Base-by-base conservation (phyloP, 1,140 invertebrate species). In the Drosophila athabasca region DNA sequence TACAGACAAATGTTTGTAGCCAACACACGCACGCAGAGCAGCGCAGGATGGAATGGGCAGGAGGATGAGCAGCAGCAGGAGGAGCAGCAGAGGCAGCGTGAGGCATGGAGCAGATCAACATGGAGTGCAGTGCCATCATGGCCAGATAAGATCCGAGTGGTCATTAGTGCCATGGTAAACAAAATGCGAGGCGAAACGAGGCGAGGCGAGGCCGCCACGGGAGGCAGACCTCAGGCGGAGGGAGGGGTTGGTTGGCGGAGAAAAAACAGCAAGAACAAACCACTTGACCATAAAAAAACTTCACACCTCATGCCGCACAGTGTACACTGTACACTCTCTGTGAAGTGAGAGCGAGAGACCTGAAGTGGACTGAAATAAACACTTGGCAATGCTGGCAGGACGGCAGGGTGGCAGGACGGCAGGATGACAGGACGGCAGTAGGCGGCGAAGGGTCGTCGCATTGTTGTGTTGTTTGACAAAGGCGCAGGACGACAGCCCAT, bases 251-350 rank as follows among this genome's bases (percentile, higher is more conserved):
- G 17, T 19, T 52, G 62, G 29, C 13, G 19, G 29, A 68, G 75
- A 75, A 69, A 53, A 9, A 29, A 39, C 59, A 54, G 43, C 54
- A 73, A 49, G 24, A 60, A 74, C 50, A 43, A 75, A 39, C 78
- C 82, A 87, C 82, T 85, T 85, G 82, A 87, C 82, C 82, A 87
- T 85, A 87, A 87, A 88, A 79, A 88, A 88, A 87, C 83, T 88
- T 87, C 80, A 82, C 82, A 88, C 82, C 83, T 87, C 78, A 61
- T 39, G 35, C 35, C 13, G 11, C 35, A 39, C 35, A 39, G 35
- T 39, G 35, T 39, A 39, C 65, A 88, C 69, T 88, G 82, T 73
- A 44, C 49, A 67, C 62, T 70, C 43, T 65, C 43, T 65, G 54
- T 15, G 24, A 24, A 2, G 46, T 26, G 2, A 46, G 55, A 3